Evolutionary conservation across 2,888 invertebrate genomes (phyloP).

Genomic region (Callimorpha dominula): DNA sequence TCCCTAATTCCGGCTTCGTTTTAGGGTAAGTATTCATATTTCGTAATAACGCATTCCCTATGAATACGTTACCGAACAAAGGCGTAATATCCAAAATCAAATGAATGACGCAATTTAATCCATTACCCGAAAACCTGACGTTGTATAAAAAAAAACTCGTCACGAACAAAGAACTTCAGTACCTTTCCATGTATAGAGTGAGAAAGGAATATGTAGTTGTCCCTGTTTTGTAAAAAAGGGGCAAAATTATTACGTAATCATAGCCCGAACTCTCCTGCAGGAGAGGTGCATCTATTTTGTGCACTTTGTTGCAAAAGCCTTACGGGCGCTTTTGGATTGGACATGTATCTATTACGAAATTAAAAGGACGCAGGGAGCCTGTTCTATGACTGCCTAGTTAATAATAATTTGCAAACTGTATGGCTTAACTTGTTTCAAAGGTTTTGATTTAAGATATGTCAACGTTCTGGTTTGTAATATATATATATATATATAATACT

Average conservation of each 20-base stretch:
- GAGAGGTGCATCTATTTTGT: constrained; percentile 47
- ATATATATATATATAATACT: too few species aligned
- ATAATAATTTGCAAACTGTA: constrained; percentile 33
- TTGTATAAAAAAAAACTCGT: constrained; percentile 31
- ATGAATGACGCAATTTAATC: constrained; percentile 47
- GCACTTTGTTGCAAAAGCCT: constrained; percentile 30
- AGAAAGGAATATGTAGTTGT: constrained; percentile 40
- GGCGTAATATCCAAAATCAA: constrained; percentile 35
- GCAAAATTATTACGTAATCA: constrained; percentile 79
- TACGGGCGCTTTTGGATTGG: constrained; percentile 51
- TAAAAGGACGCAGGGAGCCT: constrained; percentile 62
- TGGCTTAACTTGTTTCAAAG: constrained; percentile 15
- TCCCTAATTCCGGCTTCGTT: constrained; percentile 18
- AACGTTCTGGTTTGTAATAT: constrained; percentile 12
- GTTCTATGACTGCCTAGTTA: constrained; percentile 44
- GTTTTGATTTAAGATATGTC: constrained; percentile 15
- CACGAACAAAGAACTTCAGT: constrained; percentile 66
- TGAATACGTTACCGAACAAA: constrained; percentile 38
- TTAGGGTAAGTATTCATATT: constrained; percentile 21
- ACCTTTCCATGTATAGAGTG: constrained; percentile 58
- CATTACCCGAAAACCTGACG: constrained; percentile 46
- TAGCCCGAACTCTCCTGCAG: constrained; percentile 66
- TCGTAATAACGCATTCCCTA: constrained; percentile 21
- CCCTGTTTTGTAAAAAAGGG: constrained; percentile 66
- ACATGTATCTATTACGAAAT: constrained; percentile 60